Evolutionary conservation across 2,888 invertebrate genomes (phyloP).

Genomic region (Suillia variegata): DNA sequence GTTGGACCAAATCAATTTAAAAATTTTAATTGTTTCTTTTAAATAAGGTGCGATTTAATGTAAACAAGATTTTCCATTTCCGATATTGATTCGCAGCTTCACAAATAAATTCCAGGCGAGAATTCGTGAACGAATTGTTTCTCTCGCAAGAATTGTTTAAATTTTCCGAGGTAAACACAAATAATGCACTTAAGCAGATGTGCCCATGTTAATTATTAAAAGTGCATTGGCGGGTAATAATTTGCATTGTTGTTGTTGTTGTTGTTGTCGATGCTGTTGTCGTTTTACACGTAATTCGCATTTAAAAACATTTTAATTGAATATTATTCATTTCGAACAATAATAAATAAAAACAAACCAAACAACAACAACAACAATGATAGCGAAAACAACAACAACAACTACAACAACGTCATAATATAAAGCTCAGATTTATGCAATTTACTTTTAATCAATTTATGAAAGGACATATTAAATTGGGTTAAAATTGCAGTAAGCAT

Average conservation of each 20-base stretch:
- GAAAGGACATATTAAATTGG: background rate
- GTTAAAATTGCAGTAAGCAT: background rate
- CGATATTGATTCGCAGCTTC: no score
- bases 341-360: background rate
- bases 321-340: background rate
- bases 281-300: background rate
- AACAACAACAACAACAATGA: background rate
- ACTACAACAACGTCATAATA: background rate
- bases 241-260: background rate
- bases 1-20: no score
- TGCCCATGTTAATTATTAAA: no score
- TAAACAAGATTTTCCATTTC: no score
- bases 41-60: no score
- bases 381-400: background rate
- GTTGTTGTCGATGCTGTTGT: background rate
- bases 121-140: no score
- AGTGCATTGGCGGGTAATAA: no score
- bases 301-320: background rate
- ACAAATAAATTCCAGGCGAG: no score
- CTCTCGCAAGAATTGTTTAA: no score
- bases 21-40: no score
- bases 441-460: background rate
- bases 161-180: no score
- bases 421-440: background rate
- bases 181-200: no score